Conservation (phyloP, 2,797 vertebrate species). For the Acridotheres tristis region DNA sequence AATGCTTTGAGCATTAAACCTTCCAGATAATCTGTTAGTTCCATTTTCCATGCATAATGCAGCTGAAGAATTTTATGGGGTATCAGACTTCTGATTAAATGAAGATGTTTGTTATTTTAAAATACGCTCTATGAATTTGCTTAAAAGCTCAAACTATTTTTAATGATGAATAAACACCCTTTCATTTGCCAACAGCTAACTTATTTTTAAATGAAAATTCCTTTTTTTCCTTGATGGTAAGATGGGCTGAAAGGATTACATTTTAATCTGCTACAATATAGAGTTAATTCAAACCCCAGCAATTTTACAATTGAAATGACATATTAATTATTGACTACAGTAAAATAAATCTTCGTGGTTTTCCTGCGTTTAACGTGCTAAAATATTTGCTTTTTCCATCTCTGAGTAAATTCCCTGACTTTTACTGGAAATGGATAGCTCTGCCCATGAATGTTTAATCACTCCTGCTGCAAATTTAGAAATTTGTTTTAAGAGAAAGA, state of each 20-base stretch:
- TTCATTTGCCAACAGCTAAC: neutral
- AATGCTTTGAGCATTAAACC: neutral
- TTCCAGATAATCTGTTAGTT: neutral
- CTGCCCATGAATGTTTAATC: slow-evolving; percentile 10
- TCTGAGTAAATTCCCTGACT: neutral
- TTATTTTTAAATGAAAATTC: neutral
- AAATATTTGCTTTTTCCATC: neutral
- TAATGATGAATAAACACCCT: neutral
- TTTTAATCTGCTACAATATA: neutral
- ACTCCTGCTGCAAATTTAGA: neutral
- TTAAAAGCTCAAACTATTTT: neutral
- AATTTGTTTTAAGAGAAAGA: neutral
- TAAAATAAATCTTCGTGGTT: neutral
- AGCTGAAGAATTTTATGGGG: neutral
- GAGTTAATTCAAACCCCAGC: neutral
- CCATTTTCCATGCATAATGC: neutral
- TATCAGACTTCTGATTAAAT: neutral
- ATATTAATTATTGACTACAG: neutral
- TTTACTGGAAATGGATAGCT: neutral
- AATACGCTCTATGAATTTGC: neutral
- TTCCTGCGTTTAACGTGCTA: neutral
- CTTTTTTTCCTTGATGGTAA: neutral
- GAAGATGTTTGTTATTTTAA: neutral
- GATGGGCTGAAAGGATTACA: neutral
- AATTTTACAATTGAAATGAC: neutral